Percentiles rank a stretch among this genome's conserved stretches.
Conservation (phyloP, 2,888 invertebrate genomes). For the Cryptophagus acutangulus region DNA sequence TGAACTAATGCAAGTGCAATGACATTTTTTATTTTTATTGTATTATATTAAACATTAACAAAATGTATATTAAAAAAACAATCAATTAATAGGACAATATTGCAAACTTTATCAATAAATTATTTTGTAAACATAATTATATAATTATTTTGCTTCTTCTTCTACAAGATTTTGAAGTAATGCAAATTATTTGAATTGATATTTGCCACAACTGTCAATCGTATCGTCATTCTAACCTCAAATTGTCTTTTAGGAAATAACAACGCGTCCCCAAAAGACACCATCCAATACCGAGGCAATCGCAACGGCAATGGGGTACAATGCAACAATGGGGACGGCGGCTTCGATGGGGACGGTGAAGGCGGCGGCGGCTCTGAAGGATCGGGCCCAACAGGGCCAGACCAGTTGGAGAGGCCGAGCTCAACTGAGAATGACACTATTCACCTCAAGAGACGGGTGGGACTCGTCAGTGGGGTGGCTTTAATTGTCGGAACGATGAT, state of each 20-base stretch:
- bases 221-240: too few species aligned
- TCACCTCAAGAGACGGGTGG: slow-evolving; percentile 99
- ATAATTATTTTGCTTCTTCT: too few species aligned
- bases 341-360: slow-evolving; percentile 55
- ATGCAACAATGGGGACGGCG: slow-evolving; percentile 41
- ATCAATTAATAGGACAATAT: too few species aligned
- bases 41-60: too few species aligned
- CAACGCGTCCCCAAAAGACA: slow-evolving; percentile 47
- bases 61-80: too few species aligned
- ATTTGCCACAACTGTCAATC: too few species aligned
- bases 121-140: too few species aligned
- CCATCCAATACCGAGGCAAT: slow-evolving; percentile 46
- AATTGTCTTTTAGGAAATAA: slow-evolving; percentile 43
- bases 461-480: slow-evolving; percentile 98
- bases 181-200: too few species aligned
- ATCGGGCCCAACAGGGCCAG: slow-evolving; percentile 57
- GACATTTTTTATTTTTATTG: too few species aligned
- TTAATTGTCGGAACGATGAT: slow-evolving; percentile 97
- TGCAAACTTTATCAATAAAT: too few species aligned
- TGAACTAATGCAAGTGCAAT: too few species aligned
- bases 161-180: too few species aligned
- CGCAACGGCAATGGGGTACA: slow-evolving; percentile 45
- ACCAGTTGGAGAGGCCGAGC: slow-evolving; percentile 76
- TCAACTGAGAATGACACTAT: slow-evolving; percentile 93
- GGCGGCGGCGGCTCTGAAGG: slow-evolving; percentile 49